Percentiles rank a stretch among this genome's conserved stretches.
phyloP scores from a whole-genome alignment of 64 coral and sea anemone genomes.

The Platygyra sinensis region DNA sequence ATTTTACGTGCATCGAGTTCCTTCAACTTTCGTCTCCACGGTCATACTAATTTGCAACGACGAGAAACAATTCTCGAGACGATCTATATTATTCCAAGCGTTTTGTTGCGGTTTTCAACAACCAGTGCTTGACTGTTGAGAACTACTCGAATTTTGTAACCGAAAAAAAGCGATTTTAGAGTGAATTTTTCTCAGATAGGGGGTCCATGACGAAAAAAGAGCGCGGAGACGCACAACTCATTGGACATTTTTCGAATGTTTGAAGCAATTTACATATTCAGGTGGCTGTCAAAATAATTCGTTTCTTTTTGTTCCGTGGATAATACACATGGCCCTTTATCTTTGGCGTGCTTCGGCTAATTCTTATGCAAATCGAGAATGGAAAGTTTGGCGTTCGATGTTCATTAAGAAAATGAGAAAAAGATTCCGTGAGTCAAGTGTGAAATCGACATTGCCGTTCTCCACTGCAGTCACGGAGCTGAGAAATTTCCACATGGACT shows the following conservation, averaged over 20 bases:
- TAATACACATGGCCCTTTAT: slow-evolving; percentile 72
- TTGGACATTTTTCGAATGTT: slow-evolving; percentile 71
- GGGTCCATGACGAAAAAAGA: not conserved
- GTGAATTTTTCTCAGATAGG: not conserved
- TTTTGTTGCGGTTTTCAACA: slow-evolving; percentile 43
- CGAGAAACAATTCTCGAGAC: slow-evolving; percentile 40
- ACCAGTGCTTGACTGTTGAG: slow-evolving; percentile 3
- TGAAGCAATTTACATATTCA: slow-evolving; percentile 78
- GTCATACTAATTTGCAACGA: slow-evolving; percentile 29
- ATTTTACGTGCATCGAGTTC: slow-evolving; percentile 10
- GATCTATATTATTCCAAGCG: slow-evolving; percentile 43
- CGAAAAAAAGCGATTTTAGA: slow-evolving; percentile 13
- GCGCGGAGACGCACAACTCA: not conserved
- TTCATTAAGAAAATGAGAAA: not conserved
- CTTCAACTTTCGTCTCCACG: not conserved
- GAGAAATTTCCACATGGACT: not conserved
- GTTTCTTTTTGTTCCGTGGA: slow-evolving; percentile 66
- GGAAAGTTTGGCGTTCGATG: slow-evolving; percentile 4
- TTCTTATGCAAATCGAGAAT: slow-evolving; percentile 58
- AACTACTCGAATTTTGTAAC: slow-evolving; percentile 42
- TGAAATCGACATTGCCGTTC: slow-evolving; percentile 6
- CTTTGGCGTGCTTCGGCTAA: slow-evolving; percentile 40
- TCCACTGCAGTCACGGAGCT: not conserved
- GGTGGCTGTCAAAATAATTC: slow-evolving; percentile 50
- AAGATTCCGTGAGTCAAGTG: slow-evolving; percentile 15